Percentiles rank a stretch among this genome's conserved stretches.
phyloP scores from a whole-genome alignment of 2,888 invertebrate species.

The Morpho helenor region DNA sequence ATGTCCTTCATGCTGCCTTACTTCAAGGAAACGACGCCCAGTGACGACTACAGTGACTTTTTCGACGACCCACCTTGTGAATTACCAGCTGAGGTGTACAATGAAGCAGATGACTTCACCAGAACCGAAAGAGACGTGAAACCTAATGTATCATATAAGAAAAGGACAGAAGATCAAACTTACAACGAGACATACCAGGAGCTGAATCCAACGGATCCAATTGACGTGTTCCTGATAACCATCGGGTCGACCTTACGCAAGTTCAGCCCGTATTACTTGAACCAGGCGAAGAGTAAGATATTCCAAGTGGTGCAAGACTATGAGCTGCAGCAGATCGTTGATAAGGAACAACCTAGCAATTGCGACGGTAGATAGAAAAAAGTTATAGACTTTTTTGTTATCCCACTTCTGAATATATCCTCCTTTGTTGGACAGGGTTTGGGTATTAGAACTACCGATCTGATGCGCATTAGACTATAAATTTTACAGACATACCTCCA shows the following conservation, averaged over 20 bases:
- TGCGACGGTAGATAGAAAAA: constrained; percentile 34
- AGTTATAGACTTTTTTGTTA: too few relatives aligned
- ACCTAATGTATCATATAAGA: constrained; percentile 33
- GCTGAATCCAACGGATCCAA: constrained; percentile 48
- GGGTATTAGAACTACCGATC: too few relatives aligned
- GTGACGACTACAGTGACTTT: constrained; percentile 47
- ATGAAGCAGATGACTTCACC: constrained; percentile 38
- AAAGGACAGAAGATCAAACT: constrained; percentile 32
- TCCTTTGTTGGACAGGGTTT: too few relatives aligned
- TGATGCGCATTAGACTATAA: too few relatives aligned
- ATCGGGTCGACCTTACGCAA: constrained; percentile 60
- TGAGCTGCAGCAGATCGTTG: constrained; percentile 60
- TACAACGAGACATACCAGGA: constrained; percentile 39
- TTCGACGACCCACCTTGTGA: constrained; percentile 42
- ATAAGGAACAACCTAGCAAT: constrained; percentile 39
- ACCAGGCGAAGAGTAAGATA: constrained; percentile 68
- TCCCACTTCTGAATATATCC: too few relatives aligned
- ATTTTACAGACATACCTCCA: too few relatives aligned
- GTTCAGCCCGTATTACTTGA: constrained; percentile 60
- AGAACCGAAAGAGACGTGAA: constrained; percentile 37
- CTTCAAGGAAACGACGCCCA: constrained; percentile 42
- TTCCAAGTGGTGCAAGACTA: constrained; percentile 70
- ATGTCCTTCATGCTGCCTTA: constrained; percentile 56
- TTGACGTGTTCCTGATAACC: constrained; percentile 60
- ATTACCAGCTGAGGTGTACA: constrained; percentile 43